Evolutionary conservation across 2,113 vertebrate species (phyloP).

Genomic region (Balaeniceps rex): DNA sequence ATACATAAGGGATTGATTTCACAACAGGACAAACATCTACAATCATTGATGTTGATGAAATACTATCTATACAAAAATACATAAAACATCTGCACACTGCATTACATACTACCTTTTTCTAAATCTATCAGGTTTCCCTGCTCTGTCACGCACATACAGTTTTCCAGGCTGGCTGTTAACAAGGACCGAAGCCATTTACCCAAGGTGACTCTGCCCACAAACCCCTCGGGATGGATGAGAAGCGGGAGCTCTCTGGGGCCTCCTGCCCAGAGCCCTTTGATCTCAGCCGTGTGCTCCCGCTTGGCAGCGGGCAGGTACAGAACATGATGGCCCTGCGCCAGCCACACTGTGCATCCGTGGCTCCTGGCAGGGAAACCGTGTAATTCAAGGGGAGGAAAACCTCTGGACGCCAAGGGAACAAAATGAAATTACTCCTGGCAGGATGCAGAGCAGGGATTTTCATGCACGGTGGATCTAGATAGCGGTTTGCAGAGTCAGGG

Average conservation of each 20-base stretch:
- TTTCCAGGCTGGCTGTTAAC: background rate
- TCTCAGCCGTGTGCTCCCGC: background rate
- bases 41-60: background rate
- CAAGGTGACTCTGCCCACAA: background rate
- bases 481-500: background rate
- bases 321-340: background rate
- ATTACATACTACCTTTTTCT: background rate
- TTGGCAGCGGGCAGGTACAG: background rate
- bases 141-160: background rate
- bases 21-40: background rate
- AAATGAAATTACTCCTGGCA: background rate
- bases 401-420: background rate
- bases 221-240: background rate
- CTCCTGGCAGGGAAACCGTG: background rate
- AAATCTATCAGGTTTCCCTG: background rate
- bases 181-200: background rate
- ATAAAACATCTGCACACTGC: background rate
- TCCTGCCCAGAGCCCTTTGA: background rate
- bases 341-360: background rate
- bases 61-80: background rate
- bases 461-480: background rate
- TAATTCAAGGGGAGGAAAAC: background rate
- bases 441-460: background rate
- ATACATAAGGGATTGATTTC: background rate
- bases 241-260: background rate